Evolutionary conservation across 1,140 invertebrate genomes (phyloP), one percentile per base, ranked within the genome.

Genomic region (Caenorhabditis inopinata): DNA sequence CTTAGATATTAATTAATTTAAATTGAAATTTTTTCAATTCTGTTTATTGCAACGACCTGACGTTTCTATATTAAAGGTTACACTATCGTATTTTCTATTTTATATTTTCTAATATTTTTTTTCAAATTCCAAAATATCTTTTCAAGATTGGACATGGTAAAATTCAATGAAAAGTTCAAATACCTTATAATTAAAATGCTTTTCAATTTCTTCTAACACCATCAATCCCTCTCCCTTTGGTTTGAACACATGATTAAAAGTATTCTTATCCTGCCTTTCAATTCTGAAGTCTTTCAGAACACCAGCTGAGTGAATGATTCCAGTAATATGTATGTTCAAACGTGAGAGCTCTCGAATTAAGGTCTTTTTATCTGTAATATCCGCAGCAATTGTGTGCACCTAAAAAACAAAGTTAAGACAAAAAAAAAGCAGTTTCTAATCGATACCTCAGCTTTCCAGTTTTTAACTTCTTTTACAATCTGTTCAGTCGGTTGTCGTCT

Each of bases 261-360:
- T 18, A 4, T 47, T 27, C 5, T 47, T 38, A 1, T 47, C 38
- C 21, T 82, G 81, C 12, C 76, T 38, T 49, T 79, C 53, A 62
- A 82, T 47, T 11, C 32, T 38, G 0, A 80, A 45, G 27, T 82
- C 81, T 35, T 82, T 45, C n/a, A 53, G 16, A 18, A 83, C 53
- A 51, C 83, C 83, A 68, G 83, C 83, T 21, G 76, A 83, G 27
- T 83, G 83, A 46, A 83, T 77, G 1, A 83, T 75, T 75, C 82
- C 82, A 21, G 53, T 73, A 11, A 83, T 42, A 11, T 48, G 25
- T 0, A 74, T 4, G 14, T 48, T 42, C 9, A 83, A n/a, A 6
- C 11, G 11, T 12, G 42, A 18, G 0, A 81, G 51, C n/a, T 51
- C 46, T 29, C 42, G n/a, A 73, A 38, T 38, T n/a, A 83, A 32